Conservation (phyloP, 2,113 vertebrate species). For the Catharus minimus region DNA sequence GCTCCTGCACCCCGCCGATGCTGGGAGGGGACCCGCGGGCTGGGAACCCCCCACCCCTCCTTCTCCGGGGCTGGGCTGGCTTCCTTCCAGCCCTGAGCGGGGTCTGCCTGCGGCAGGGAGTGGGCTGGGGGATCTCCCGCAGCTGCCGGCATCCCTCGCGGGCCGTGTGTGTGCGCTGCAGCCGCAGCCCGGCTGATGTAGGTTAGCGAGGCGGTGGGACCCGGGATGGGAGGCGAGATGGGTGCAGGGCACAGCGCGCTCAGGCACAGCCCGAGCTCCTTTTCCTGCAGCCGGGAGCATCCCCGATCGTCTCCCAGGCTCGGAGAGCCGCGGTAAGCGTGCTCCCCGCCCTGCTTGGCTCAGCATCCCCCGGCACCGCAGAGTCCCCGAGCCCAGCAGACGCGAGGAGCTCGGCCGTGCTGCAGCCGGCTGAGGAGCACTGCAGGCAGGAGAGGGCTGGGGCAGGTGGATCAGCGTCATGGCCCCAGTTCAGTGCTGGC, state of each 20-base stretch:
- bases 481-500: neutral
- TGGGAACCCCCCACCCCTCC: neutral
- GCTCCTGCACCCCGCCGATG: neutral
- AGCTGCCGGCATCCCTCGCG: neutral
- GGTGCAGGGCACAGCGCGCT: neutral
- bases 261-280: neutral
- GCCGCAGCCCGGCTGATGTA: constrained; percentile 26
- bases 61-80: neutral
- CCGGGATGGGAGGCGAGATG: neutral
- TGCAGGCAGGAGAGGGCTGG: neutral
- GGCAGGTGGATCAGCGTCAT: accelerated
- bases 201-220: constrained; percentile 54
- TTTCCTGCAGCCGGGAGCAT: neutral
- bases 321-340: neutral
- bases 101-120: neutral
- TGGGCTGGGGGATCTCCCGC: neutral
- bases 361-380: neutral
- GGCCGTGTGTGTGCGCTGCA: neutral
- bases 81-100: neutral
- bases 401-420: neutral
- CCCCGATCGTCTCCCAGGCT: neutral
- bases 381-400: neutral
- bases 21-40: neutral
- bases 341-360: neutral
- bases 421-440: neutral